Evolutionary conservation across 1,140 invertebrate species (phyloP).

Genomic region (Hyphantria cunea): DNA sequence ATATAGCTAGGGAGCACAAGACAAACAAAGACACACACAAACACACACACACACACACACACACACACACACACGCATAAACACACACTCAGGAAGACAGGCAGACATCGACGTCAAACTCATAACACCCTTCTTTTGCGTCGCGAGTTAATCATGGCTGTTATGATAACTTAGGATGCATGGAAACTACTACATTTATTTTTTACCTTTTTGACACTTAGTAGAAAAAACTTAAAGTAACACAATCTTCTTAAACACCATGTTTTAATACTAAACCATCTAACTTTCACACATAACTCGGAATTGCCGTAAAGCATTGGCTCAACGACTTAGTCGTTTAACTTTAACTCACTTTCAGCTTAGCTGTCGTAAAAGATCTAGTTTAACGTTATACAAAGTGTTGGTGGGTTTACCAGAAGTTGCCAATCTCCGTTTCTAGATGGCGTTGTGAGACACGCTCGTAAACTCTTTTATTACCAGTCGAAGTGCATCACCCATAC

Average conservation of each 20-base stretch:
- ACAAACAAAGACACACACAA: too few relatives aligned
- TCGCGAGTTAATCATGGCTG: too few relatives aligned
- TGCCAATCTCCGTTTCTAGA: constrained; percentile 56
- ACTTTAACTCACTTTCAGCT: constrained; percentile 64
- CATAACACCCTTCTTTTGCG: too few relatives aligned
- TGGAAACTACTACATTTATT: too few relatives aligned
- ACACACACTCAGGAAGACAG: too few relatives aligned
- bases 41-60: too few relatives aligned
- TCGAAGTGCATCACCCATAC: constrained; percentile 31
- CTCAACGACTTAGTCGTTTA: constrained; percentile 60
- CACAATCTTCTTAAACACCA: neutral
- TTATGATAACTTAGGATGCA: too few relatives aligned
- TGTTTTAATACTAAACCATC: constrained; percentile 10
- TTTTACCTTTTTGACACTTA: neutral
- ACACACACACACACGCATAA: too few relatives aligned
- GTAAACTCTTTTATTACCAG: constrained; percentile 49
- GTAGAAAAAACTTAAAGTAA: constrained; percentile 1
- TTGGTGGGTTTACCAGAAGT: constrained; percentile 29
- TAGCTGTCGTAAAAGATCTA: constrained; percentile 52
- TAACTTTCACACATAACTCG: constrained; percentile 33
- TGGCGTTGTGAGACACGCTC: constrained; percentile 47
- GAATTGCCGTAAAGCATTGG: constrained; percentile 45
- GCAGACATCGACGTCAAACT: too few relatives aligned
- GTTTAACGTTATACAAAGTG: constrained; percentile 42
- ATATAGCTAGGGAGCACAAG: too few relatives aligned